phyloP scores from a whole-genome alignment of 2,888 invertebrate genomes.

The Hypsopygia costalis region DNA sequence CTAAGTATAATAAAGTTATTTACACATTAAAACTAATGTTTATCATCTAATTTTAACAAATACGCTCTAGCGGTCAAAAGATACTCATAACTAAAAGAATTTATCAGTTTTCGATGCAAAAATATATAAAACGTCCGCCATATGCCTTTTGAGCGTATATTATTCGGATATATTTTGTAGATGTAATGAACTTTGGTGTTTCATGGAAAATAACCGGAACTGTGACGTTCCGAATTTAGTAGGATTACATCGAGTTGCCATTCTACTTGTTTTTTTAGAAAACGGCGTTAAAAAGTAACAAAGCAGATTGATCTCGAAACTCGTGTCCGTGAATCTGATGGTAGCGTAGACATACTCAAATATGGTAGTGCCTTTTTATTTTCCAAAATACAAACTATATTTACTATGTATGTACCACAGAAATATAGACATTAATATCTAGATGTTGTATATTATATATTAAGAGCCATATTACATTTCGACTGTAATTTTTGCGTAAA shows the following conservation, averaged over 20 bases:
- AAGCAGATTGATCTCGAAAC: too few species aligned
- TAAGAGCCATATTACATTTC: too few species aligned
- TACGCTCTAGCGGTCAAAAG: slow-evolving; percentile 77
- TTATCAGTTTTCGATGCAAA: slow-evolving; percentile 80
- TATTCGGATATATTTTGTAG: slow-evolving; percentile 34
- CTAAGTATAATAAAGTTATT: slow-evolving; percentile 77
- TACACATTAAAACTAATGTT: slow-evolving; percentile 78
- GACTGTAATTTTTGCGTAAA: too few species aligned
- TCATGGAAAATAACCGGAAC: slow-evolving; percentile 12
- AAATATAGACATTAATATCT: too few species aligned
- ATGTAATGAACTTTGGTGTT: slow-evolving; percentile 13
- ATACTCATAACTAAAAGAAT: slow-evolving; percentile 80
- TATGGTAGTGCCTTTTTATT: too few species aligned
- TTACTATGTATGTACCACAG: too few species aligned
- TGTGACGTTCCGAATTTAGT: slow-evolving; percentile 32
- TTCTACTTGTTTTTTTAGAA: slow-evolving; percentile 36
- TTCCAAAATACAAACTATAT: too few species aligned
- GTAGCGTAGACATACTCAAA: too few species aligned
- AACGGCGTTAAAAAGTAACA: too few species aligned
- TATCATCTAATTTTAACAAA: slow-evolving; percentile 78
- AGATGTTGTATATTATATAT: too few species aligned
- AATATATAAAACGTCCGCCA: slow-evolving; percentile 82
- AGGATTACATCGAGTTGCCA: slow-evolving; percentile 67
- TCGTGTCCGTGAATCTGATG: too few species aligned
- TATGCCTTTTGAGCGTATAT: slow-evolving; percentile 78